Percentiles rank a stretch among this genome's conserved stretches.
Conservation (phyloP, 2,888 invertebrate genomes). For the Drosophila mercatorum region DNA sequence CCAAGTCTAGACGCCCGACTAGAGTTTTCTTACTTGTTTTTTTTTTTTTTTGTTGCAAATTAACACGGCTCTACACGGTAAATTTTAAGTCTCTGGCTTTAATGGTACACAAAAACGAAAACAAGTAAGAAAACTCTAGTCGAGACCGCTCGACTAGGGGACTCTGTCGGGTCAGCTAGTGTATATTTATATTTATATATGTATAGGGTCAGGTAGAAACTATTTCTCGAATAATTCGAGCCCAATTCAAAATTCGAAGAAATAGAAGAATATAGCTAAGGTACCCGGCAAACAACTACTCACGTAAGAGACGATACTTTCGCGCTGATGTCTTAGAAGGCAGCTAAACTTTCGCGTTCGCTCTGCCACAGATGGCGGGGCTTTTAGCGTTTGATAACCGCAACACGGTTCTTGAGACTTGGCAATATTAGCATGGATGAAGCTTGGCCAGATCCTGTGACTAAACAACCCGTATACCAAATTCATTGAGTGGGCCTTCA, state of each 20-base stretch:
- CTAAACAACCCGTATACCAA: constrained; percentile 22
- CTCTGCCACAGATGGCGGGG: constrained; percentile 69
- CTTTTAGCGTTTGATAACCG: background rate
- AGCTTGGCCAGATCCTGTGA: constrained; percentile 2
- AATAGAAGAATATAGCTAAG: too few species aligned
- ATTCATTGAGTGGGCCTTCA: constrained; percentile 19
- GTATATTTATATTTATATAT: too few species aligned
- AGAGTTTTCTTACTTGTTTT: too few species aligned
- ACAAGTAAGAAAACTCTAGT: too few species aligned
- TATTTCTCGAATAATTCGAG: background rate
- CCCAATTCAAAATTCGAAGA: background rate
- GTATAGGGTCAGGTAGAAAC: too few species aligned
- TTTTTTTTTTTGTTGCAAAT: too few species aligned
- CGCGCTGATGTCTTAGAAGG: constrained; percentile 68
- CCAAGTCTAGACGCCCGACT: too few species aligned
- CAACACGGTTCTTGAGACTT: background rate
- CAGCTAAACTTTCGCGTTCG: constrained; percentile 81
- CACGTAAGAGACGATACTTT: constrained; percentile 39
- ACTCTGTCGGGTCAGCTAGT: too few species aligned
- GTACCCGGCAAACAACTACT: constrained; percentile 19
- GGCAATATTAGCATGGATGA: background rate
- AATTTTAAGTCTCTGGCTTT: too few species aligned
- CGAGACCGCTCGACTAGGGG: too few species aligned
- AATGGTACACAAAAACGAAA: too few species aligned
- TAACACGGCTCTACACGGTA: too few species aligned